Conservation (phyloP, 2,113 vertebrate species). For the Psittacula cyanocephala region DNA sequence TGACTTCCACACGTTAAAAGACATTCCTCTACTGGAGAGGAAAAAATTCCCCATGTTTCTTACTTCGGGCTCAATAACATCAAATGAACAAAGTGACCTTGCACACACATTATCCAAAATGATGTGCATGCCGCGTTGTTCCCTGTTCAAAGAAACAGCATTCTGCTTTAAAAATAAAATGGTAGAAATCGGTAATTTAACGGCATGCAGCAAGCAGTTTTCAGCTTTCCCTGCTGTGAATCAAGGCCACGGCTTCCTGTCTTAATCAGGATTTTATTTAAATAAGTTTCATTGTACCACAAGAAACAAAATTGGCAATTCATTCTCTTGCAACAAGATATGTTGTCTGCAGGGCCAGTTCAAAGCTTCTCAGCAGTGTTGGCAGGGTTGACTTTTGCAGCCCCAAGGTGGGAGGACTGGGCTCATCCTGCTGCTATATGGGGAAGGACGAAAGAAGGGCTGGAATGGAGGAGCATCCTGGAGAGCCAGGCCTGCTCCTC, state of each 20-base stretch:
- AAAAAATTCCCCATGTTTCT: background rate
- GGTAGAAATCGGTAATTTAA: conserved; percentile 53
- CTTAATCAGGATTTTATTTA: conserved; percentile 70
- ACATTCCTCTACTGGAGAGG: background rate
- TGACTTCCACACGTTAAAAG: background rate
- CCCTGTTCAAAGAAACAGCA: conserved; percentile 12
- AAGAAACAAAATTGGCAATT: conserved; percentile 43
- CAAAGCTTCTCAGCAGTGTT: conserved; percentile 7
- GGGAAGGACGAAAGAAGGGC: conserved; percentile 38
- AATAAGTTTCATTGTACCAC: conserved; percentile 54
- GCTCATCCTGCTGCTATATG: background rate
- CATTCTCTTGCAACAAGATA: conserved; percentile 8
- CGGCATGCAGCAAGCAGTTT: conserved; percentile 50
- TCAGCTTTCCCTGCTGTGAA: conserved; percentile 55
- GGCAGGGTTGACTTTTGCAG: background rate
- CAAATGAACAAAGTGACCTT: conserved; percentile 27
- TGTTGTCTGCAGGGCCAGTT: background rate
- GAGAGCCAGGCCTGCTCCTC: conserved; percentile 5
- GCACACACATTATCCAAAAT: conserved; percentile 8
- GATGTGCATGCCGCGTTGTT: background rate
- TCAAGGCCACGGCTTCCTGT: conserved; percentile 10
- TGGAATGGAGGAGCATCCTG: conserved; percentile 22
- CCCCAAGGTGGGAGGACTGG: background rate
- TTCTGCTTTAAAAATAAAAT: conserved; percentile 38
- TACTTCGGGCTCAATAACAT: background rate